Evolutionary conservation across 2,888 invertebrate species (phyloP), one percentile per base, ranked within the genome.

Genomic region (Ophion ellenae): DNA sequence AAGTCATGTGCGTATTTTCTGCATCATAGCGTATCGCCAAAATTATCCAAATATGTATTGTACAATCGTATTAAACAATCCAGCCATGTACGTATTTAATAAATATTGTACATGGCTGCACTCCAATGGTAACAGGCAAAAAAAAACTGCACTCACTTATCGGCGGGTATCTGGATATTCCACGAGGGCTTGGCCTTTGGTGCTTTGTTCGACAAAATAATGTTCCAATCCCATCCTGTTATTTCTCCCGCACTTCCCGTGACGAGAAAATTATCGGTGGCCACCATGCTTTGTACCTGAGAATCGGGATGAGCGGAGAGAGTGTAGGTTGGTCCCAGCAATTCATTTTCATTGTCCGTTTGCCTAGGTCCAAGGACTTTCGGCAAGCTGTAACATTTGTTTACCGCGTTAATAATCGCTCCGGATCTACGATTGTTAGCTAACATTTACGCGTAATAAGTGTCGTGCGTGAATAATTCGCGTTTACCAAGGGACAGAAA

Each of bases 161-260:
- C 94, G 57, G 96, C 94, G 0, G 97, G 96, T 87, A 97, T 95
- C 85, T 95, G 96, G 20, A 98, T 95, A 28, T 94, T 95, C 97
- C 97, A 98, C 2, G 95, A 93, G 84, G 95, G 95, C 93, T 94
- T 91, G 87, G 92, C 90, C 80, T 96, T 96, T n/a, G 94, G 94
- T 24, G 96, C 93, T 90, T 96, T 96, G 88, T 95, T 95, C 0
- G 96, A 95, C 74, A 96, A 95, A 9, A 97, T 95, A 59, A 95
- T 94, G 93, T 97, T 97, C 97, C 97, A 97, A 76, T 96, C 96
- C 96, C 96, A 97, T 2, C 97, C 98, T 85, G 95, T 95, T 73
- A 98, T 97, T 91, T 97, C 96, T 57, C 97, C 97, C 69, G 96
- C 95, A 4, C 97, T 96, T 69, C 98, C 98, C 76, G 96, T 95